phyloP scores from a whole-genome alignment of 2,113 vertebrate genomes.

The Myrmecobius fasciatus region DNA sequence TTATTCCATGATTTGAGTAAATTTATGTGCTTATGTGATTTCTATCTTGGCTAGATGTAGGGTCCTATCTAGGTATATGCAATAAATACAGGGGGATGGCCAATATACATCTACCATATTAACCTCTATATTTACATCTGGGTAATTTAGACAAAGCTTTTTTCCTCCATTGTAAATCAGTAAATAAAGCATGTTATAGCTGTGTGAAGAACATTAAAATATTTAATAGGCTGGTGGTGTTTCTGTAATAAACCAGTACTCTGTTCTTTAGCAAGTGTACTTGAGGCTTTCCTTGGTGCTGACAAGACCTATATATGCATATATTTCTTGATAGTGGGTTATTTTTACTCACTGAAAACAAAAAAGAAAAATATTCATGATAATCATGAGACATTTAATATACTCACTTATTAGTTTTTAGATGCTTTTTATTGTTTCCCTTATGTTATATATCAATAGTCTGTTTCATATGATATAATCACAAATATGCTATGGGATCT shows the following conservation, averaged over 20 bases:
- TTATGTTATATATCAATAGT: background rate
- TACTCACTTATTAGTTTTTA: background rate
- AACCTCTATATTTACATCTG: background rate
- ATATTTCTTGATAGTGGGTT: background rate
- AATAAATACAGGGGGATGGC: background rate
- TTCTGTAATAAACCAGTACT: background rate
- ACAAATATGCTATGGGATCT: too few species aligned
- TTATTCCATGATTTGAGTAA: background rate
- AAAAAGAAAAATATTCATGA: background rate
- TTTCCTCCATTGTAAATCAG: background rate
- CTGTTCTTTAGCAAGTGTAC: too few species aligned
- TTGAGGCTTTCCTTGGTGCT: background rate
- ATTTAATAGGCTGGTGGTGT: background rate
- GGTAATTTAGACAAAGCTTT: background rate
- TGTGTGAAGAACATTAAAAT: background rate
- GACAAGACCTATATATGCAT: accelerated
- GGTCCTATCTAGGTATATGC: background rate
- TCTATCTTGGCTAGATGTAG: background rate
- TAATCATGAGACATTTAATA: background rate
- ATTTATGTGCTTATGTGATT: background rate
- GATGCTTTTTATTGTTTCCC: background rate
- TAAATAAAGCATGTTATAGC: background rate
- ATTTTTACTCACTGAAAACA: background rate
- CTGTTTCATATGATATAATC: background rate
- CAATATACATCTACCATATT: background rate